phyloP scores from a whole-genome alignment of 1,140 invertebrate species.

The Idris sp. region DNA sequence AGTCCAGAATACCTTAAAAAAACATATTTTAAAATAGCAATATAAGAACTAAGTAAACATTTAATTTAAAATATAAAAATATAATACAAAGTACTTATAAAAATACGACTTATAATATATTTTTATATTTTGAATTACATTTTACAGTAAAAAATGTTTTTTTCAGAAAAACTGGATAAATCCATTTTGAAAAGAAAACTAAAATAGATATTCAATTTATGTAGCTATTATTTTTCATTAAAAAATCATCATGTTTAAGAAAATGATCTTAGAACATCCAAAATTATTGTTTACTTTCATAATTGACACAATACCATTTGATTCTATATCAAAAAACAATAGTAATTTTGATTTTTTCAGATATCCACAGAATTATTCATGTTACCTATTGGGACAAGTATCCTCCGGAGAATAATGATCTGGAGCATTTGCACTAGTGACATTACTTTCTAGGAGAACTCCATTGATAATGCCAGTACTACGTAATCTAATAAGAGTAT shows the following conservation, averaged over 20 bases:
- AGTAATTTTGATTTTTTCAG: background rate
- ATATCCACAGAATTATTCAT: conserved; percentile 39
- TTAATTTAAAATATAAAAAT: background rate
- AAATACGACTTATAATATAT: too few species aligned
- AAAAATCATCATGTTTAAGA: too few species aligned
- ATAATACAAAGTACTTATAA: background rate
- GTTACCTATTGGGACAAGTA: conserved; percentile 89
- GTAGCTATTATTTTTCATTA: too few species aligned
- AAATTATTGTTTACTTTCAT: too few species aligned
- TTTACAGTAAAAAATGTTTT: too few species aligned
- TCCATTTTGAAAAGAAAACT: too few species aligned
- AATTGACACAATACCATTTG: too few species aligned
- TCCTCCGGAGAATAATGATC: conserved; percentile 85
- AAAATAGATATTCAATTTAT: too few species aligned
- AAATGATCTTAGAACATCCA: too few species aligned
- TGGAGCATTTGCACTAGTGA: conserved; percentile 62
- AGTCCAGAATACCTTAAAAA: conserved; percentile 35
- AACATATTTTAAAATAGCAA: background rate
- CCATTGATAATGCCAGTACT: conserved; percentile 81
- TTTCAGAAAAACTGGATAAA: too few species aligned
- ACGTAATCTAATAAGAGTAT: conserved; percentile 77
- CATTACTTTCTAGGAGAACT: conserved; percentile 78
- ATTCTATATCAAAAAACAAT: background rate
- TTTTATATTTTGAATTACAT: too few species aligned
- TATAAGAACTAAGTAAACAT: background rate